Evolutionary conservation across 2,888 invertebrate genomes (phyloP), one percentile per base, ranked within the genome.

Genomic region (Trisateles emortualis): DNA sequence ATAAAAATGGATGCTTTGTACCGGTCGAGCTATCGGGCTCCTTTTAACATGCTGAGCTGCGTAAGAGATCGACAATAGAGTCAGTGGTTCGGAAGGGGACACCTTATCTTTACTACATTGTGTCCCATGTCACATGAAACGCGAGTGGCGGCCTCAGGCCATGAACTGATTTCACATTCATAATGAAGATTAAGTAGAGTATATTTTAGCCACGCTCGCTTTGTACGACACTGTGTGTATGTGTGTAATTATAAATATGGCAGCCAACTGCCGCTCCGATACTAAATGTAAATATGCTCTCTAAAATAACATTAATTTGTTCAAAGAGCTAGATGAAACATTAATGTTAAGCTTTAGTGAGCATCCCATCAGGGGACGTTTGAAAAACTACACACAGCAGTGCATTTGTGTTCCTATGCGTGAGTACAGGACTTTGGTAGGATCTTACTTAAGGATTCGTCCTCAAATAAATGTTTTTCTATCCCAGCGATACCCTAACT

Each of bases 41-140:
- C 85, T 86, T 84, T 87, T 84, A 85, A 82, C 83, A 80, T 78
- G 79, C 81, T 77, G 79, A 78, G 80, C 84, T 86, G 85, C 85
- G 86, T 88, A 86, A 84, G 86, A 87, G 88, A 88, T 86, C 84
- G 86, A 91, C 92, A 91, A 92, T 89, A 79, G 90, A 83, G 52
- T 66, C 87, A 90, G 83, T 91, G 90, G 86, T 81, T 87, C 74
- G 92, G 90, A 92, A 92, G 81, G 85, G 88, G 77, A 78, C 78
- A 86, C 88, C 88, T 91, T 91, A 91, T 91, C 90, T 90, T 85
- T 86, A 84, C 80, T 87, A 86, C 88, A 89, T 88, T 90, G 89
- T 90, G 86, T 83, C 88, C 88, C 84, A 79, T 84, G 90, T 90
- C 90, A 90, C 85, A 84, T 82, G 86, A 85, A 86, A 87, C 82